Percentiles rank a stretch among this genome's conserved stretches.
Conservation (phyloP, 2,113 vertebrate genomes). For the Xenopus borealis region DNA sequence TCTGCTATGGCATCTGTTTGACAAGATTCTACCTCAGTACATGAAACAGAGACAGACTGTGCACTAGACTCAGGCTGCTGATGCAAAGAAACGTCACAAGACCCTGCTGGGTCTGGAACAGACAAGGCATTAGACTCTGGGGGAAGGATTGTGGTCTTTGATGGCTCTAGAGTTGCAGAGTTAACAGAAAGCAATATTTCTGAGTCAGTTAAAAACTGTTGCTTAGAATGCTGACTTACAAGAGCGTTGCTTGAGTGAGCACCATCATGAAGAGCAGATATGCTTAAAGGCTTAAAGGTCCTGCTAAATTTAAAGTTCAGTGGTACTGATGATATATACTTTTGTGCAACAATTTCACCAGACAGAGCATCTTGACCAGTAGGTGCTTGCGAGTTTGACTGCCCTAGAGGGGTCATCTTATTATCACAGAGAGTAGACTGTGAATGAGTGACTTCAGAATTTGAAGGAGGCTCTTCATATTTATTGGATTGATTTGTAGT, state of each 20-base stretch:
- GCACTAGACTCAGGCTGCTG: neutral
- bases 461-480: too few species aligned
- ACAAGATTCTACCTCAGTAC: neutral
- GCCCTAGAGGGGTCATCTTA: neutral
- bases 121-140: neutral
- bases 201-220: neutral
- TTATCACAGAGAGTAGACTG: neutral
- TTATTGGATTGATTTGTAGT: neutral
- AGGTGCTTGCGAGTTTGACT: neutral
- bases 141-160: neutral
- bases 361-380: too few species aligned
- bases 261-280: conserved; percentile 2
- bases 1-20: neutral
- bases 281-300: conserved; percentile 22
- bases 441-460: neutral
- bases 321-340: neutral
- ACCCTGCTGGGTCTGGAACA: neutral
- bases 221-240: neutral
- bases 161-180: too few species aligned
- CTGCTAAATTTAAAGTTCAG: conserved; percentile 32
- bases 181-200: neutral
- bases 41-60: neutral
- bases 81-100: too few species aligned
- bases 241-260: neutral
- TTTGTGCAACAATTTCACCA: neutral